phyloP scores from a whole-genome alignment of 1,140 invertebrate species.

The Solen grandis region DNA sequence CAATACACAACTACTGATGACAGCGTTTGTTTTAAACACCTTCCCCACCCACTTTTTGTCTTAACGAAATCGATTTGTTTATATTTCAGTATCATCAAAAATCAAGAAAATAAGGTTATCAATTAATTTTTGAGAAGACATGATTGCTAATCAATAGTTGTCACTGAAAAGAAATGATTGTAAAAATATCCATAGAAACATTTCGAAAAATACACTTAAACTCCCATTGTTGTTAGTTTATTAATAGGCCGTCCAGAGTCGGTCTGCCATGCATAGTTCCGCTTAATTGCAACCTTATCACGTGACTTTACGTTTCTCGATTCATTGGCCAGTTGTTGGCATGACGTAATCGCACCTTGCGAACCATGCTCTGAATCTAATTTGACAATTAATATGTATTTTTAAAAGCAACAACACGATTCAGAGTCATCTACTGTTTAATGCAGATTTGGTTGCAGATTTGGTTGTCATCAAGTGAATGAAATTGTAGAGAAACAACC shows the following conservation, averaged over 20 bases:
- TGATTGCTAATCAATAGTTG: constrained; percentile 1
- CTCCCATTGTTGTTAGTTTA: constrained; percentile 47
- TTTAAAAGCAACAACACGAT: too few species aligned
- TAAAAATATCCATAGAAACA: too few species aligned
- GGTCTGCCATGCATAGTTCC: constrained; percentile 47
- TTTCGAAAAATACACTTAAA: too few species aligned
- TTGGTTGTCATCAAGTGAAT: too few species aligned
- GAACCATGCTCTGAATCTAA: too few species aligned
- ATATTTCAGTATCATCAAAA: background rate
- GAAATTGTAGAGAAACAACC: too few species aligned
- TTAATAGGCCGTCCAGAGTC: constrained; percentile 24
- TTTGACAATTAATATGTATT: too few species aligned
- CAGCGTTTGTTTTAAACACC: constrained; percentile 32
- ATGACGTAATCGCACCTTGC: too few species aligned
- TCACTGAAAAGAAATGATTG: too few species aligned
- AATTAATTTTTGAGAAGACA: background rate
- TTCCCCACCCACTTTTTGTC: constrained; percentile 40
- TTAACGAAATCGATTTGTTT: too few species aligned
- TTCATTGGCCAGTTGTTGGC: constrained; percentile 8
- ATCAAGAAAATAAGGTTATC: background rate
- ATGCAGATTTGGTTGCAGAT: too few species aligned
- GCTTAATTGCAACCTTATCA: constrained; percentile 32
- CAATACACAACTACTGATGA: constrained; percentile 1
- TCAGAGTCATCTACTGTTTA: too few species aligned
- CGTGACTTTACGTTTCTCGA: background rate